Evolutionary conservation across 1,140 invertebrate genomes (phyloP).

Genomic region (Dolichoris vasculosae): DNA sequence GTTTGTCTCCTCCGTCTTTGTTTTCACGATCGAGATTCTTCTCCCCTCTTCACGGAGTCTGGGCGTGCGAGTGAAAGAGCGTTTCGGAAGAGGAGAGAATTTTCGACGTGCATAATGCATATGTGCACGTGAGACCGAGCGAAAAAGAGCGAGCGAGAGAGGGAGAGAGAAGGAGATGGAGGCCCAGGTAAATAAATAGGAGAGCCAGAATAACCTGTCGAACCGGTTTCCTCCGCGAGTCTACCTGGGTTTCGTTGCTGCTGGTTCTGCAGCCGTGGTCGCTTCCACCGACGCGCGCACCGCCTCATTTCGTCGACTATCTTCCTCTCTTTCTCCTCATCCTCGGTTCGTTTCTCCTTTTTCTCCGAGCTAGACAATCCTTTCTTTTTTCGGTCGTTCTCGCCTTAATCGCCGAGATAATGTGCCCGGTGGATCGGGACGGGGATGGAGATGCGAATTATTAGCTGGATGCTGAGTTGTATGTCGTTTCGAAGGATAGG

Average conservation of each 20-base stretch:
- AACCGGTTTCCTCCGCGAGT: constrained; percentile 65
- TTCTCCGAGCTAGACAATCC: neutral
- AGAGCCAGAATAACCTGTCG: constrained; percentile 66
- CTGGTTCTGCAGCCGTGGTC: neutral
- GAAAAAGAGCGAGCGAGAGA: neutral
- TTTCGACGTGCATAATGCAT: constrained; percentile 20
- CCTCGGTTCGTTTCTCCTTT: constrained; percentile 21
- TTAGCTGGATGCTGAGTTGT: neutral
- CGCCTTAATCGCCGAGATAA: constrained; percentile 19
- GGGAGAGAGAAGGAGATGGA: neutral
- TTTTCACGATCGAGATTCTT: constrained; percentile 13
- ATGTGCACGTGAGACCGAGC: neutral
- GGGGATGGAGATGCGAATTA: neutral
- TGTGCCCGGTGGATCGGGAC: neutral
- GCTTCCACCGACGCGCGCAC: constrained; percentile 47
- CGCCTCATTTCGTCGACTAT: constrained; percentile 52
- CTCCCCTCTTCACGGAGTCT: neutral
- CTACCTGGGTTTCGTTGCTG: constrained; percentile 5
- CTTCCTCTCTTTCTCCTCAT: constrained; percentile 20
- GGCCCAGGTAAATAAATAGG: constrained; percentile 68
- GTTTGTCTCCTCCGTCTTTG: constrained; percentile 6
- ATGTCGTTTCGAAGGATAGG: neutral
- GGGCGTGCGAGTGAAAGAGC: neutral
- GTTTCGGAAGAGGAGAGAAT: neutral
- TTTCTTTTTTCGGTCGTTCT: neutral